Base-by-base conservation (phyloP, 2,113 vertebrate species). In the Monarcha castaneiventris region DNA sequence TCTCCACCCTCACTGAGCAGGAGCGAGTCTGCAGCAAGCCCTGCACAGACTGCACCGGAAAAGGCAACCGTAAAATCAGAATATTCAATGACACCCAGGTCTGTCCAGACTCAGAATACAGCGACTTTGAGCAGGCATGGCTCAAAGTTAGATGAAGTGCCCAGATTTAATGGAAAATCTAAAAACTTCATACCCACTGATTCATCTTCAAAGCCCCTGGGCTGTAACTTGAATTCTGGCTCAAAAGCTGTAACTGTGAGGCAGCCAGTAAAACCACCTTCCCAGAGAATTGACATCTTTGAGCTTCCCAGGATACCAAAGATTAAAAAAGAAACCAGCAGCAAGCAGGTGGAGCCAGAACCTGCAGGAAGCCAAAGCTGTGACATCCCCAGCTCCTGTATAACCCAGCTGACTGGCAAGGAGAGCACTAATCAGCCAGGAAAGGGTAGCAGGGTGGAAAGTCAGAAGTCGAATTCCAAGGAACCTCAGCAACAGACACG, bases 261-360 rank as follows among this genome's bases (percentile, higher is more conserved):
- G 73, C 95, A 90, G 33, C 84, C 98, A 21, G 83, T 90, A 16
- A 98, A 98, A 55, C 97, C 98, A 18, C 97, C 97, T 77, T 98
- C 95, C 51, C 90, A 98, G 98, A 97, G 97, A 81, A 78, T 98
- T 17, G 98, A 98, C 74, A 98, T 99, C 87, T 98, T 98, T 2
- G 98, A 98, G 87, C 98, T 99, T 61, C 99, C 99, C 63, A 97
- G 98, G 94, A 99, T 99, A 98, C 99, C 99, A 97, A 99, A 99
- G 98, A 98, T 99, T 93, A 99, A 98, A 96, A 98, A 97, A 84
- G 98, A 98, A 39, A 64, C 87, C 39, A 75, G 89, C 37, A 56
- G 84, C 68, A 75, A 94, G n/a, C 90, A 32, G 23, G 44, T 35
- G 37, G 97, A 91, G 37, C 52, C 85, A 1, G 95, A 94, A 63